Conservation (phyloP, 2,113 vertebrate species). For the Tretioscincus oriximinensis region DNA sequence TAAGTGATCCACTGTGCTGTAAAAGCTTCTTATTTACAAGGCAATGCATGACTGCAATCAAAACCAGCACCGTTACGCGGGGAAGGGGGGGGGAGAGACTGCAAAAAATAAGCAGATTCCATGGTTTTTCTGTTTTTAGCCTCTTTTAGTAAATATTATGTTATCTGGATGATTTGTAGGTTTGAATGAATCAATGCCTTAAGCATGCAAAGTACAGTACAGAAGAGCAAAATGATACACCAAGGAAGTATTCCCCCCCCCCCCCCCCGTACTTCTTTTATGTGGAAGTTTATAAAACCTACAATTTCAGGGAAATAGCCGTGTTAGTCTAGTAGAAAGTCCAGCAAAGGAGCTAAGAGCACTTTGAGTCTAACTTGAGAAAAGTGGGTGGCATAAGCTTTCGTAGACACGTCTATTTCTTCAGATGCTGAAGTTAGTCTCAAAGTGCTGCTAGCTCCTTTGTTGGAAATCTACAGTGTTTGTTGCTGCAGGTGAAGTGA, state of each 20-base stretch:
- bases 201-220: not conserved
- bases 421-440: too few relatives aligned
- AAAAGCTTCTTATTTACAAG: slow-evolving; percentile 36
- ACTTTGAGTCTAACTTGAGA: too few relatives aligned
- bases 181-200: slow-evolving; percentile 20
- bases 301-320: too few relatives aligned
- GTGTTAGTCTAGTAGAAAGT: too few relatives aligned
- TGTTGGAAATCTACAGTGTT: not conserved
- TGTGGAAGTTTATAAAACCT: not conserved
- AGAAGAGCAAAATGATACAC: not conserved
- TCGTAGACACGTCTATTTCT: too few relatives aligned
- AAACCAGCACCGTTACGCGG: accelerated
- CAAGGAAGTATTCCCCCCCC: not conserved
- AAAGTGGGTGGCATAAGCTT: too few relatives aligned
- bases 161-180: not conserved
- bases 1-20: slow-evolving; percentile 43
- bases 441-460: too few relatives aligned
- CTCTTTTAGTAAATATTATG: accelerated
- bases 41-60: not conserved
- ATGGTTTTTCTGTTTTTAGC: accelerated
- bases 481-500: not conserved
- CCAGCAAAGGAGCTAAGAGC: too few relatives aligned
- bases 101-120: slow-evolving; percentile 9
- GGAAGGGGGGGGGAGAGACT: not conserved
- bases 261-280: not conserved